Evolutionary conservation across 2,113 vertebrate genomes (phyloP), one percentile per base, ranked within the genome.

Genomic region (Nesoenas mayeri): DNA sequence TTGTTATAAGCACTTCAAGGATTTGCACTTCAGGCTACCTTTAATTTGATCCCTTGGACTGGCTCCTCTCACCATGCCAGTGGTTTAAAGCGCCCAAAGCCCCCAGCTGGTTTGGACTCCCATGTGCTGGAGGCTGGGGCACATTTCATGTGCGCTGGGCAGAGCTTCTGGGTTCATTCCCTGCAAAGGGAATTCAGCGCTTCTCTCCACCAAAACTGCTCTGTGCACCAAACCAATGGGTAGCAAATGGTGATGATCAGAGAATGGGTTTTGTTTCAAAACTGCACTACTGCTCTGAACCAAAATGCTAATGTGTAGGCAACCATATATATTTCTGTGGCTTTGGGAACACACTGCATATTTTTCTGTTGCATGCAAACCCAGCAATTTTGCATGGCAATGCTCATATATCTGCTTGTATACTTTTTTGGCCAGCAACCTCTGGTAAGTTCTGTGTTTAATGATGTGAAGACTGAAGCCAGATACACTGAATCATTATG

Each of bases 11-110:
- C 25, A n/a, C 58, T 60, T 69, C 10, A 62, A 60, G 66, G 82
- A 47, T 69, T 79, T 95, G 85, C 95, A 82, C 82, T 88, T 92
- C 91, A 90, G 79, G 22, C 61, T 71, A 10, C 92, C 61, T 94
- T 84, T 91, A 84, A 81, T 36, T 51, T n/a, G 12, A 53, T 64
- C 71, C 15, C 29, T 93, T 72, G 74, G 56, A 29, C 1, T 75
- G 82, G 50, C 82, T 64, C 19, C 70, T 89, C 53, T 79, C 51
- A 79, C 48, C 25, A 15, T 54, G 47, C 18, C 36, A 40, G 47
- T 66, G 65, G 64, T 57, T 81, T 84, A 77, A 69, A 29, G 56
- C 40, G 74, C 62, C 88, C 85, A 71, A 78, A 87, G 70, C 57
- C n/a, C 48, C 48, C 28, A 42, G 11, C n/a, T 81, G 70, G 42